A percentile compares a stretch with the other conserved stretches of the same genome.
Evolutionary conservation across 2,113 vertebrate genomes (phyloP).

Genomic region (Tachysurus vachellii): DNA sequence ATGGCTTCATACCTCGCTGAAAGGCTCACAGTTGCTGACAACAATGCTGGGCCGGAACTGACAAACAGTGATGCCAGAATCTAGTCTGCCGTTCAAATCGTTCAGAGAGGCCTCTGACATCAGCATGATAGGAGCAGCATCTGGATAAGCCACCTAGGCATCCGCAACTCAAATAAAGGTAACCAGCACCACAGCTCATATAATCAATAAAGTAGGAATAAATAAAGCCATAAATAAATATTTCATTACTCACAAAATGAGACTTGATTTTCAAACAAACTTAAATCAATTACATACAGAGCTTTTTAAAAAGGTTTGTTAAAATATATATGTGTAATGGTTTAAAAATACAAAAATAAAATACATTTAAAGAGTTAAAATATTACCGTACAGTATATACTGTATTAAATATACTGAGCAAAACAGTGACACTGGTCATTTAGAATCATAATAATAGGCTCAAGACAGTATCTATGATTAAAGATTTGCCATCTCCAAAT

Average conservation of each 20-base stretch:
- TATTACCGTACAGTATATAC: neutral
- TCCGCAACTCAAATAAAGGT: constrained; percentile 13
- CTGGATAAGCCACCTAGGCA: constrained; percentile 82
- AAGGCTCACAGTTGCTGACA: constrained; percentile 80
- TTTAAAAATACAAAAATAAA: neutral
- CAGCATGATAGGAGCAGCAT: constrained; percentile 79
- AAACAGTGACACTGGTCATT: neutral
- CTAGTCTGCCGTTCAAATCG: constrained; percentile 79
- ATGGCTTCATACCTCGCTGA: constrained; percentile 80
- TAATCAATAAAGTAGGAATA: neutral
- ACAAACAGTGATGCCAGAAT: constrained; percentile 75
- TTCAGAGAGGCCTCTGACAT: constrained; percentile 86
- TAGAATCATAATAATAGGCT: neutral
- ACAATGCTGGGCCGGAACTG: constrained; percentile 88
- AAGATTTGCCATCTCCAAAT: neutral
- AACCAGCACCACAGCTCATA: neutral
- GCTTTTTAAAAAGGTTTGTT: neutral
- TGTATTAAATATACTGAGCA: neutral
- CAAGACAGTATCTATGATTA: neutral
- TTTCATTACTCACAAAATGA: too few species aligned
- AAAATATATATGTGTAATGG: too few species aligned
- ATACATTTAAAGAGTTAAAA: neutral
- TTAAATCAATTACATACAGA: neutral
- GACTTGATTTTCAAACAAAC: neutral
- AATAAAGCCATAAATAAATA: neutral